Evolutionary conservation across 2,797 vertebrate species (phyloP).

Genomic region (Epinephelus malabaricus): DNA sequence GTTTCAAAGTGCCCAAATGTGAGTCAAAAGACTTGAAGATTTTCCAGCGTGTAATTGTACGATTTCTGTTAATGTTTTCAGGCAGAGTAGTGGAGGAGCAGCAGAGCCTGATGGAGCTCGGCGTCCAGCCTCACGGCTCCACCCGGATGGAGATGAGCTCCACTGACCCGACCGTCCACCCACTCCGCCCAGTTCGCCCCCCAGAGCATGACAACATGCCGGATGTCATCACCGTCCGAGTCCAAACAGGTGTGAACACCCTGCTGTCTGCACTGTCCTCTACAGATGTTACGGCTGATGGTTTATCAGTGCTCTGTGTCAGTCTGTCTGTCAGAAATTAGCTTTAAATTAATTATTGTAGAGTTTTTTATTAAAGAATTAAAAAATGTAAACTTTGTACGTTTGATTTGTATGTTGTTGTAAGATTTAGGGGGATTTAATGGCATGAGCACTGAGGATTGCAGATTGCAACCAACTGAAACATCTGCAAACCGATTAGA

Average conservation of each 20-base stretch:
- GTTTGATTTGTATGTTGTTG: no score
- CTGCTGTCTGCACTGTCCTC: no score
- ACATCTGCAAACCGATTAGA: no score
- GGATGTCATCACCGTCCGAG: constrained; percentile 88
- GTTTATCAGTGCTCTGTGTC: no score
- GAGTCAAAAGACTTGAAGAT: background rate
- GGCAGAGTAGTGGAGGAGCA: constrained; percentile 81
- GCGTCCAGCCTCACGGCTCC: constrained; percentile 82
- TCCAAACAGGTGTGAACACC: constrained; percentile 84
- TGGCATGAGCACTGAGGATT: no score
- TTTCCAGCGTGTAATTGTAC: no score
- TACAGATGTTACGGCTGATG: no score
- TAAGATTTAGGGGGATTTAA: no score
- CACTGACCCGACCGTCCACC: constrained; percentile 76
- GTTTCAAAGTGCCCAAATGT: background rate
- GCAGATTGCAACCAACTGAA: no score
- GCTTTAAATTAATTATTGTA: background rate
- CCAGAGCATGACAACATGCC: constrained; percentile 85
- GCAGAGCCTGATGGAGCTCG: constrained; percentile 83
- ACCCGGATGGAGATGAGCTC: constrained; percentile 87
- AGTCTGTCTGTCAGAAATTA: no score
- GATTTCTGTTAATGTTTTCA: constrained; percentile 54
- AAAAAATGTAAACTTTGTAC: no score
- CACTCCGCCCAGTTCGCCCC: constrained; percentile 78
- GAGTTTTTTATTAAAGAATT: no score